phyloP scores from a whole-genome alignment of 2,888 invertebrate genomes.

The Heliconius aoede region DNA sequence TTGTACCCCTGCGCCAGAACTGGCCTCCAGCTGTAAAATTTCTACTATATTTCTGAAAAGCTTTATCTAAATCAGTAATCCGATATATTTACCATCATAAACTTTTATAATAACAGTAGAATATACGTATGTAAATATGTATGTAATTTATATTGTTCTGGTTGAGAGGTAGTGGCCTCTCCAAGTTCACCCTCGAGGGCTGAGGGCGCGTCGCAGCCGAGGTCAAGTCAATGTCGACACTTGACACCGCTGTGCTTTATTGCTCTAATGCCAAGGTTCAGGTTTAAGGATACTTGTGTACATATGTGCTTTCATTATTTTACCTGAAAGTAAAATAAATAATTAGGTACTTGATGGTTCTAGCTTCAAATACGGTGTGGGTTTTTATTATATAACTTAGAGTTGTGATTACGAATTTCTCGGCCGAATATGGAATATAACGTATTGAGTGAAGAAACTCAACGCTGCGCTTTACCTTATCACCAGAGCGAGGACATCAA shows the following conservation, averaged over 20 bases:
- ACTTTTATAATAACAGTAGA: not conserved
- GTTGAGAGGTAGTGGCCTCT: conserved; percentile 25
- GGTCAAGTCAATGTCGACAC: conserved; percentile 41
- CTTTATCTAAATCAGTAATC: not conserved
- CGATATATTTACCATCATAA: not conserved
- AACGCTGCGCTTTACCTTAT: not conserved
- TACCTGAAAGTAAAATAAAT: not conserved
- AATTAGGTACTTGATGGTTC: not conserved
- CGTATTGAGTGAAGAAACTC: not conserved
- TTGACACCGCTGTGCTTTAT: conserved; percentile 30
- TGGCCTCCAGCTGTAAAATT: no score
- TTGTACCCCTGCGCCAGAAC: no score
- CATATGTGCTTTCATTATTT: not conserved
- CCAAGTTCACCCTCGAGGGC: conserved; percentile 29
- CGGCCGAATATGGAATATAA: not conserved
- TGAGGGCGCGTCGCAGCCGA: conserved; percentile 34
- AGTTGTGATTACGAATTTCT: not conserved
- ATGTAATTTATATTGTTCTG: conserved; percentile 19
- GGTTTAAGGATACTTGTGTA: conserved; percentile 15
- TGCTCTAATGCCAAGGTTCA: conserved; percentile 26
- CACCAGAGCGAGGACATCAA: no score
- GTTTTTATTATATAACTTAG: not conserved
- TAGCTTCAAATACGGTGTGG: not conserved
- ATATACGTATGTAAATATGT: not conserved
- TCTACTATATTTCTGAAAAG: not conserved